Base-by-base conservation (phyloP, 2,113 vertebrate genomes). In the Rhegmatorhina hoffmannsi region DNA sequence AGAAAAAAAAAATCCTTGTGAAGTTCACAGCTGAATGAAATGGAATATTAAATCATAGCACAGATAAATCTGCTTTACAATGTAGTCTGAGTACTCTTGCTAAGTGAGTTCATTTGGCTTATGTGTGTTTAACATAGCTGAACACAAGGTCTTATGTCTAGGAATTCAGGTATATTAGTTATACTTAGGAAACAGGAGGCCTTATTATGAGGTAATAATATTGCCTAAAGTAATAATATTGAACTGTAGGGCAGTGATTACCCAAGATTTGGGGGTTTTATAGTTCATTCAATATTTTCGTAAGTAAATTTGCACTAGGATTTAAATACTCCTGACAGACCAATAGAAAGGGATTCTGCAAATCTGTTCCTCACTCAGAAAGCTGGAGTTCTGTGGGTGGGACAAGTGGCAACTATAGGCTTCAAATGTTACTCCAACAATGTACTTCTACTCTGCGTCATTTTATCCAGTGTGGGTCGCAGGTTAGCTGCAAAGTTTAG, bases 11-110 rank as follows among this genome's bases (percentile, higher is more conserved):
- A 44, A 44, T 3, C 29, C 23, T 49, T 92, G 38, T 90, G 53
- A 83, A 72, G 43, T 14, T 77, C 3, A 3, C 19, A 56, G 72
- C 36, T 60, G 62, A 94, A 90, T 86, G 75, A 94, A 94, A 85
- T 83, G 44, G 67, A 92, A 92, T 93, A 90, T 85, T 90, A 90
- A 82, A 85, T 68, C 73, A 92, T 2, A 76, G 50, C 76, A 80
- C 14, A 76, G 75, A 88, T 68, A 92, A 85, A 85, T 86, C 44
- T 83, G 44, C 52, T 94, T 69, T 86, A 80, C 50, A 73, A 2
- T 69, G 46, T 58, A 49, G 50, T n/a, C 67, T 86, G 75, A 83
- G 50, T 33, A 14, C 53, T 88, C 40, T 68, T 80, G 63, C 49
- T 95, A 77, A 77, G 50, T 1, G 3, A 19, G 28, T 90, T 95